A percentile compares a stretch with the other conserved stretches of the same genome.
These are phyloP conservation scores for Halcyon badia DNA, from an alignment of 2,797 vertebrate species.

Conservation along the genomic window DNA sequence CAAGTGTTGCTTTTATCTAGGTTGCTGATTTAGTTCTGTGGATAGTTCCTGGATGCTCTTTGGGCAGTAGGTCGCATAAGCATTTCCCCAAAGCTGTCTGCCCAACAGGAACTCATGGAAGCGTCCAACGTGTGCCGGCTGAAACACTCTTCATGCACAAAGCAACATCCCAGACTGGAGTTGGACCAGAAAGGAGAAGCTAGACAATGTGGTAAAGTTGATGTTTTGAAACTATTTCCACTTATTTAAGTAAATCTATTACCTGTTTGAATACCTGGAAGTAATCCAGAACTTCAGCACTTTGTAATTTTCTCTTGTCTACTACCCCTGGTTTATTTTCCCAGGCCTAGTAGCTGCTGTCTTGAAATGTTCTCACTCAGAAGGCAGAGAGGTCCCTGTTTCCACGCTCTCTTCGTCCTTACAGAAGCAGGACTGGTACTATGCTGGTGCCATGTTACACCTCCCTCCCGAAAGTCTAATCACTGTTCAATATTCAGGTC, in stretches of 20 bases:
- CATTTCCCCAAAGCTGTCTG: neutral
- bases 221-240: constrained; percentile 62
- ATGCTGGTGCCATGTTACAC: fast-evolving
- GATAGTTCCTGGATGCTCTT: neutral
- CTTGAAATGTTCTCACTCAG: neutral
- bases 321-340: constrained; percentile 36
- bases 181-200: constrained; percentile 47
- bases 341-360: neutral
- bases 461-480: neutral
- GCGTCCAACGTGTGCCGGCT: neutral
- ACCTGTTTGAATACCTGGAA: constrained; percentile 72
- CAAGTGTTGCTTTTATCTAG: neutral
- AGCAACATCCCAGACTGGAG: constrained; percentile 43
- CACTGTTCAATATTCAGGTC: neutral
- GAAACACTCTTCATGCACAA: neutral
- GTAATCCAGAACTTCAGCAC: constrained; percentile 60
- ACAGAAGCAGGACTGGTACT: neutral
- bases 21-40: neutral
- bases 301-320: constrained; percentile 55
- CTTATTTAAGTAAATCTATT: constrained; percentile 66
- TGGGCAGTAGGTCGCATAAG: neutral
- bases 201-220: constrained; percentile 51
- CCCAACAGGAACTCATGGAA: neutral
- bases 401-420: neutral
- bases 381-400: neutral